Evolutionary conservation across 2,113 vertebrate genomes (phyloP).

Genomic region (Puma concolor): DNA sequence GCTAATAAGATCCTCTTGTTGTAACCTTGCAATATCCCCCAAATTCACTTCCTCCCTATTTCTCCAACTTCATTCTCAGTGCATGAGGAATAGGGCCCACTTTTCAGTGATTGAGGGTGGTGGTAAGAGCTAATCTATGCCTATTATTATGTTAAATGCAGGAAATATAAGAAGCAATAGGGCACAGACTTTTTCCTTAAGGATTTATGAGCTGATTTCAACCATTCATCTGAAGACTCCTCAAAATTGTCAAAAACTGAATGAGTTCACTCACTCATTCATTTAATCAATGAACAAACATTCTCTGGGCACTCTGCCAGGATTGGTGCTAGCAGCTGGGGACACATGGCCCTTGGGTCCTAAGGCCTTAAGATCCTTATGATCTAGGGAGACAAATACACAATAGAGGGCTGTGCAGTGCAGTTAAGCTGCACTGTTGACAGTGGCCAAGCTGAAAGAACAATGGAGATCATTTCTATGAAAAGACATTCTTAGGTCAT

Average conservation of each 20-base stretch:
- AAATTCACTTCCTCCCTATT: not conserved
- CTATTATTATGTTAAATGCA: not conserved
- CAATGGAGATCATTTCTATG: not conserved
- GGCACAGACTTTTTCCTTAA: not conserved
- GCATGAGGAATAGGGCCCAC: not conserved
- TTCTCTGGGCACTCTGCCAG: not conserved
- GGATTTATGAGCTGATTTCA: constrained; percentile 17
- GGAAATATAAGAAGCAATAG: not conserved
- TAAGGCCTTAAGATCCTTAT: not conserved
- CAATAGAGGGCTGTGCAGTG: not conserved
- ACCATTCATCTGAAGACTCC: not conserved
- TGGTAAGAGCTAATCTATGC: not conserved
- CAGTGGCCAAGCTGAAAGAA: not conserved
- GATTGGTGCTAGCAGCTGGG: not conserved
- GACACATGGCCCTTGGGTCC: not conserved
- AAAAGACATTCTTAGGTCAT: not conserved
- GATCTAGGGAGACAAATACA: not conserved
- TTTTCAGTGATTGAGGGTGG: not conserved
- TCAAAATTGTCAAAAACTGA: not conserved
- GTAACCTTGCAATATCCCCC: not conserved
- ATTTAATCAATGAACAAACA: not conserved
- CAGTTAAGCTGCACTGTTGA: not conserved
- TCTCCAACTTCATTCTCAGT: not conserved
- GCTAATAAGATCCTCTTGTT: not conserved
- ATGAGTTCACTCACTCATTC: not conserved